phyloP scores from a whole-genome alignment of 2,888 invertebrate genomes.

The Icerya purchasi region DNA sequence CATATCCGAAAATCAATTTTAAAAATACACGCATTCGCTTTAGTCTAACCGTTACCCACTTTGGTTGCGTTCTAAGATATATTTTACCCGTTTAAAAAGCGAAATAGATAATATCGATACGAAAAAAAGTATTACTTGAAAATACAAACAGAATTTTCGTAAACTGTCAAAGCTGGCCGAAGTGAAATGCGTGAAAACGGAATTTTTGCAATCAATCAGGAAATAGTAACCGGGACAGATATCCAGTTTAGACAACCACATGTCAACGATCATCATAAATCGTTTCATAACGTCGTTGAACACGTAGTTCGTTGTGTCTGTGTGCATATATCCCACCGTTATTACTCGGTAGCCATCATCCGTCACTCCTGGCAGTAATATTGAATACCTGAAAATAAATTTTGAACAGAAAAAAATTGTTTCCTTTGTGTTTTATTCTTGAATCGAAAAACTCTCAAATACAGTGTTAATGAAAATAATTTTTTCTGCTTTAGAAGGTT shows the following conservation, averaged over 20 bases:
- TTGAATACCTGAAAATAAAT: slow-evolving; percentile 5
- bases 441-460: no score
- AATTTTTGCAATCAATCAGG: slow-evolving; percentile 10
- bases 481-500: neutral
- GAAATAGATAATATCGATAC: no score
- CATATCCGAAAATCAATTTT: no score
- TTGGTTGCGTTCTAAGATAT: no score
- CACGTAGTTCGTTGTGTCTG: slow-evolving; percentile 1
- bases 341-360: slow-evolving; percentile 10
- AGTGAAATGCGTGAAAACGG: slow-evolving; percentile 3
- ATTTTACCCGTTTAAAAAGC: no score
- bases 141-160: slow-evolving; percentile 7
- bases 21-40: no score
- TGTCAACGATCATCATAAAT: slow-evolving; percentile 10
- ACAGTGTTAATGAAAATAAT: neutral
- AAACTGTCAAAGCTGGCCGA: slow-evolving; percentile 6
- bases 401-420: no score
- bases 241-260: slow-evolving; percentile 12
- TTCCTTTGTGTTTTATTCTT: no score
- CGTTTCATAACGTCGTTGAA: slow-evolving; percentile 5
- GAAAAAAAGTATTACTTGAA: no score
- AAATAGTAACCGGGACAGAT: slow-evolving; percentile 3
- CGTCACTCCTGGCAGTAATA: slow-evolving; percentile 8
- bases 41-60: no score
- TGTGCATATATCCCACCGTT: slow-evolving; percentile 5